phyloP scores from a whole-genome alignment of 2,113 vertebrate genomes.

The Polypterus senegalus region DNA sequence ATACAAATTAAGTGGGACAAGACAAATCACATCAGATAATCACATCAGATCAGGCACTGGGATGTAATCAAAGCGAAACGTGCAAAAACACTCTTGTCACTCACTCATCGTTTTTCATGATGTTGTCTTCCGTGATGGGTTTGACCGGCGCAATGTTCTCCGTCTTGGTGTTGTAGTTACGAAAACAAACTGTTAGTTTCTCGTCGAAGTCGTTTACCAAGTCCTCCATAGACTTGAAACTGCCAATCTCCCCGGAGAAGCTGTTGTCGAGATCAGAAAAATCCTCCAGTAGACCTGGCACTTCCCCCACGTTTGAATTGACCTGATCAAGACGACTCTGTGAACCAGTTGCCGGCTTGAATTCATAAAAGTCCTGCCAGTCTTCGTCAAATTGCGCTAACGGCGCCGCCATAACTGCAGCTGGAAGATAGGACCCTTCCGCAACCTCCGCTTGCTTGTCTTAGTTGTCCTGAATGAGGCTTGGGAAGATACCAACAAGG shows the following conservation, averaged over 20 bases:
- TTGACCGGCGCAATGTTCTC: slow-evolving; percentile 59
- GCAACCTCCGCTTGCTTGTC: slow-evolving; percentile 11
- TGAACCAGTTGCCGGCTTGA: slow-evolving; percentile 52
- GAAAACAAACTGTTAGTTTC: slow-evolving; percentile 79
- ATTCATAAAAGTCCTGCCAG: slow-evolving; percentile 95
- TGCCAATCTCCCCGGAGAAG: slow-evolving; percentile 55
- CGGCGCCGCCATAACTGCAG: slow-evolving; percentile 72
- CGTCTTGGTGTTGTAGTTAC: slow-evolving; percentile 48
- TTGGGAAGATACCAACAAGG: no score
- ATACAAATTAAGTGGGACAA: no score
- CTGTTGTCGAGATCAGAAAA: slow-evolving; percentile 53
- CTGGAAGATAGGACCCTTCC: neutral
- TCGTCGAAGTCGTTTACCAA: slow-evolving; percentile 70
- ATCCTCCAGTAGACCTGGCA: slow-evolving; percentile 40
- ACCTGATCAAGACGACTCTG: slow-evolving; percentile 44
- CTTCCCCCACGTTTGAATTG: slow-evolving; percentile 41
- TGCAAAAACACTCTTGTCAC: slow-evolving; percentile 28
- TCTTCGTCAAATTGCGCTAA: slow-evolving; percentile 77
- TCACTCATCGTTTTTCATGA: slow-evolving; percentile 86
- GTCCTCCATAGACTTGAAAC: slow-evolving; percentile 62
- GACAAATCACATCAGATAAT: no score
- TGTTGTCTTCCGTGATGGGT: slow-evolving; percentile 73
- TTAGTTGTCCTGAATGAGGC: no score
- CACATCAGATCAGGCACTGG: no score
- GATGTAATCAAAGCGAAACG: no score